A percentile compares a stretch with the other conserved stretches of the same genome.
Evolutionary conservation across 2,888 invertebrate species (phyloP).

Genomic region (Deilephila porcellus): DNA sequence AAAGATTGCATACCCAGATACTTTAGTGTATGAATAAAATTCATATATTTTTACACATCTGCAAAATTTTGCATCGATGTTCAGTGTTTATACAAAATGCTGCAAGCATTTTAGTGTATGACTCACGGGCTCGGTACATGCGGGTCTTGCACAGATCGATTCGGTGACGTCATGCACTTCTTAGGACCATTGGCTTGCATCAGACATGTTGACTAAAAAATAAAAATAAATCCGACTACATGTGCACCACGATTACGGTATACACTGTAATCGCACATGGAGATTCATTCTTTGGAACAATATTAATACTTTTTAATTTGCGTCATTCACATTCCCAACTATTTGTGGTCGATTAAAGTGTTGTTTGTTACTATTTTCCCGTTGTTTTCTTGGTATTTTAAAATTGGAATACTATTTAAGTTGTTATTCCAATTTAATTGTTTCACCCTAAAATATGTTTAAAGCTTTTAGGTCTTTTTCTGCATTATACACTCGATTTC

Average conservation of each 20-base stretch:
- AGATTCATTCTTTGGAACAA: slow-evolving; percentile 1
- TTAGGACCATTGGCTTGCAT: slow-evolving; percentile 37
- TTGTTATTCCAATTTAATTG: too few relatives aligned
- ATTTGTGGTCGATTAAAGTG: neutral
- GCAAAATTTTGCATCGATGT: neutral
- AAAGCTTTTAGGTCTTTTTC: too few relatives aligned
- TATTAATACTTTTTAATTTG: slow-evolving; percentile 8
- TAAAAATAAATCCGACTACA: slow-evolving; percentile 27
- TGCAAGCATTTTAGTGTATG: slow-evolving; percentile 39
- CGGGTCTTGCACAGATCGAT: slow-evolving; percentile 43
- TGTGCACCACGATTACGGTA: slow-evolving; percentile 15
- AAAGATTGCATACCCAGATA: neutral
- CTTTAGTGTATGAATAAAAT: neutral
- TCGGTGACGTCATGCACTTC: slow-evolving; percentile 49
- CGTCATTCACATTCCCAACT: neutral
- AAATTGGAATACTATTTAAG: too few relatives aligned
- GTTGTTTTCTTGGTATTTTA: neutral
- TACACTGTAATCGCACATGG: neutral
- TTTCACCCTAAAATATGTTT: too few relatives aligned
- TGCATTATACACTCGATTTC: neutral
- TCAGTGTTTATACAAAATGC: slow-evolving; percentile 2
- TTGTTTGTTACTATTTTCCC: neutral
- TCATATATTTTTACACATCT: neutral
- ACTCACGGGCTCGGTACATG: slow-evolving; percentile 44
- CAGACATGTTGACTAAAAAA: slow-evolving; percentile 28